These are phyloP conservation scores for Toxostoma redivivum DNA, from an alignment of 2,113 vertebrate genomes.

Conservation along the genomic window DNA sequence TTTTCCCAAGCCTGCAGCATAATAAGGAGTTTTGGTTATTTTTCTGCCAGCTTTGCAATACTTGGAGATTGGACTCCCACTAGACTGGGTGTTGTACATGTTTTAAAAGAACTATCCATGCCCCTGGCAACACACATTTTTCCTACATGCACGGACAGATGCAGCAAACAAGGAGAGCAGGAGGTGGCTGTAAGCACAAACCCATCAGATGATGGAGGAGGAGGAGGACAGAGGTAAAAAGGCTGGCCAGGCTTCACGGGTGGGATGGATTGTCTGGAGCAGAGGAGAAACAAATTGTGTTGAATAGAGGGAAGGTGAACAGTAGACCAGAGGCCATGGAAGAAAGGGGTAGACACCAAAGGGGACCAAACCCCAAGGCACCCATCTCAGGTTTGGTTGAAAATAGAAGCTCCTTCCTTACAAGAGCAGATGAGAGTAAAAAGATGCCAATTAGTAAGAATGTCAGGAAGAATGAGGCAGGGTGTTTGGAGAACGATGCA, in stretches of 20 bases:
- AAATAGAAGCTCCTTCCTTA: neutral
- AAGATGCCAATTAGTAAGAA: neutral
- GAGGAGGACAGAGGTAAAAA: neutral
- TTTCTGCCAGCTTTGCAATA: constrained; percentile 10
- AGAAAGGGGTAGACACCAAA: fast-evolving
- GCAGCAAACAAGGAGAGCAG: neutral
- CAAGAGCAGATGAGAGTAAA: neutral
- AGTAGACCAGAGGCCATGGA: fast-evolving
- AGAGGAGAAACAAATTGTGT: neutral
- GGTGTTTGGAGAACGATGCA: neutral
- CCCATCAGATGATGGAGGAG: fast-evolving
- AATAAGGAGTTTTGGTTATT: neutral
- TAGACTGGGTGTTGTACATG: constrained; percentile 15
- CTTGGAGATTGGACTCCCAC: neutral
- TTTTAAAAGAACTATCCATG: constrained; percentile 38
- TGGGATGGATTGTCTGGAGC: neutral
- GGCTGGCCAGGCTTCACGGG: neutral
- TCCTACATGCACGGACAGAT: neutral
- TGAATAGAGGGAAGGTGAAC: neutral
- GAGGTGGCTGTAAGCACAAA: neutral
- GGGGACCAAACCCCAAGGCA: neutral
- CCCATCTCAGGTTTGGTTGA: fast-evolving
- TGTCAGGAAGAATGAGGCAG: neutral
- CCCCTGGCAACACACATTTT: neutral
- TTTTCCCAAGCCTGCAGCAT: constrained; percentile 36